These are phyloP conservation scores for Taurulus bubalis DNA, from an alignment of 2,113 vertebrate genomes.

Conservation along the genomic window DNA sequence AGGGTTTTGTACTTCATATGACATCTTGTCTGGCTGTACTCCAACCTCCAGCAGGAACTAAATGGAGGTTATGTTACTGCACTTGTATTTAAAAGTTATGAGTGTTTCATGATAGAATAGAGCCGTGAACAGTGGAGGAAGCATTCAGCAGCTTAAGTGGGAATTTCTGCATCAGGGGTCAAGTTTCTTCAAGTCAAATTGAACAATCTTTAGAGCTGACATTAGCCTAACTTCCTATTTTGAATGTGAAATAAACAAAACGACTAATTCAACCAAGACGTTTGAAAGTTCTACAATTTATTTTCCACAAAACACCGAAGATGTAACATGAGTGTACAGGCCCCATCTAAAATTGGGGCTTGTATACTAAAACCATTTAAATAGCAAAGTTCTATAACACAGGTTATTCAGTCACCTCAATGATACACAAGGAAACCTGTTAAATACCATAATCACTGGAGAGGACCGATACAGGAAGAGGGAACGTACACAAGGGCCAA, in stretches of 20 bases:
- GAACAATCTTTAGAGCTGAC: neutral
- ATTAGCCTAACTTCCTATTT: neutral
- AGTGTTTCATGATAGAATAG: neutral
- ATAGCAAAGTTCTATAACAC: neutral
- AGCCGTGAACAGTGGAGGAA: neutral
- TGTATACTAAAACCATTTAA: neutral
- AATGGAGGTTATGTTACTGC: neutral
- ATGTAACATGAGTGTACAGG: slow-evolving; percentile 35
- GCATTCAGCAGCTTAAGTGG: neutral
- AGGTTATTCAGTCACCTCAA: neutral
- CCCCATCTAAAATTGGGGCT: slow-evolving; percentile 24
- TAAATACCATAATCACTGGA: neutral
- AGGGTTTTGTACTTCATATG: neutral
- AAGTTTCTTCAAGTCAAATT: neutral
- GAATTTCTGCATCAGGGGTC: neutral
- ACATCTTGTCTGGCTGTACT: neutral
- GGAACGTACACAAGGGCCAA: neutral
- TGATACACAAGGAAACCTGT: slow-evolving; percentile 18
- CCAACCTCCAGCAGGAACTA: neutral
- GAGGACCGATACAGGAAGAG: neutral
- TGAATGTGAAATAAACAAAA: slow-evolving; percentile 5
- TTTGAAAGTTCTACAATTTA: slow-evolving; percentile 34
- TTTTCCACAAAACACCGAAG: slow-evolving; percentile 59
- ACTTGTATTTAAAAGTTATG: neutral
- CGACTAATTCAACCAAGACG: neutral